Evolutionary conservation across 2,888 invertebrate genomes (phyloP).

Genomic region (Norana najaformis): DNA sequence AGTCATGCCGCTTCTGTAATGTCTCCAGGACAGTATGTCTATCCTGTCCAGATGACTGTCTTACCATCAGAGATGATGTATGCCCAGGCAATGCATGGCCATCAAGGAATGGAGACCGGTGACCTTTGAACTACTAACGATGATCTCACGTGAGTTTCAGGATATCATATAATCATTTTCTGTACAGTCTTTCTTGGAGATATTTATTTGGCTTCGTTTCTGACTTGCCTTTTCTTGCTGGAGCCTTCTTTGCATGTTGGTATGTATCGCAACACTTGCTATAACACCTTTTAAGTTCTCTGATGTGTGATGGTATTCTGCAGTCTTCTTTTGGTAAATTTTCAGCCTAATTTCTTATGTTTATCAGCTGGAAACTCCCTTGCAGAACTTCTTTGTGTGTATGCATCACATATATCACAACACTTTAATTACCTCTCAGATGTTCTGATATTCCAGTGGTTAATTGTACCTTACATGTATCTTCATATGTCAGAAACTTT

Average conservation of each 20-base stretch:
- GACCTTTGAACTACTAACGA: not conserved
- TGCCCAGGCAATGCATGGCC: not conserved
- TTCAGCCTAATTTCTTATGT: not conserved
- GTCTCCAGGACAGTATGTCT: slow-evolving; percentile 1
- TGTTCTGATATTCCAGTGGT: too few species aligned
- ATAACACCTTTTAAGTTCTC: not conserved
- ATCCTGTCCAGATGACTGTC: slow-evolving; percentile 22
- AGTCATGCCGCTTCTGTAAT: not conserved
- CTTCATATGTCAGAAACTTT: too few species aligned
- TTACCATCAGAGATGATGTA: slow-evolving; percentile 13
- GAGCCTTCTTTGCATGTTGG: not conserved
- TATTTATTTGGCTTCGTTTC: not conserved
- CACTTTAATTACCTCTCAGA: too few species aligned
- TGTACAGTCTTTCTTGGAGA: not conserved
- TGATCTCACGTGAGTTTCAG: not conserved
- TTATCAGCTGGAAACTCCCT: too few species aligned
- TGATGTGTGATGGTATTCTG: not conserved
- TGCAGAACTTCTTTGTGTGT: too few species aligned
- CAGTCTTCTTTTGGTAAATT: not conserved
- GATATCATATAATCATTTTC: not conserved
- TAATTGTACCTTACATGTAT: too few species aligned
- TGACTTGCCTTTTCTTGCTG: not conserved
- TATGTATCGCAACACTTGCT: not conserved
- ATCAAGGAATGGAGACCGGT: not conserved
- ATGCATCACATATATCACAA: too few species aligned